A percentile compares a stretch with the other conserved stretches of the same genome.
Conservation (phyloP, 1,140 invertebrate genomes). For the Drosophila elegans region DNA sequence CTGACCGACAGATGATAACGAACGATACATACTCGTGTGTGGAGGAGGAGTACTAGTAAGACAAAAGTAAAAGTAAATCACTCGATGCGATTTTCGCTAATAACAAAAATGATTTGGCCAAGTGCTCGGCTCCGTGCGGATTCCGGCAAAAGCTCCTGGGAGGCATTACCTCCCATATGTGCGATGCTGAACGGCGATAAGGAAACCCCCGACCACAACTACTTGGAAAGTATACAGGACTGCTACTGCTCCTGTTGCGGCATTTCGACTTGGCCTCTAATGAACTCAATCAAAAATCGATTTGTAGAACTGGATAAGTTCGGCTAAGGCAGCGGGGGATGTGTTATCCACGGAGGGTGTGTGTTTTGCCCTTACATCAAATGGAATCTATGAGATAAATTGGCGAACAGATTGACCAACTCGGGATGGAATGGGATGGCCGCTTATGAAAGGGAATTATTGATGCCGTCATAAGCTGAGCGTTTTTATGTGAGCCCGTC, state of each 20-base stretch:
- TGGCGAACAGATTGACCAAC: conserved; percentile 65
- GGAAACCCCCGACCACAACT: conserved; percentile 3
- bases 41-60: conserved; percentile 42
- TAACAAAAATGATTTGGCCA: conserved; percentile 80
- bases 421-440: not conserved
- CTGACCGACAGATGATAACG: conserved; percentile 62
- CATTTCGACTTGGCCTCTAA: conserved; percentile 62
- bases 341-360: conserved; percentile 12
- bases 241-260: conserved; percentile 19
- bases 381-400: conserved; percentile 82
- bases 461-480: conserved; percentile 70
- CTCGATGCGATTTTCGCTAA: conserved; percentile 80
- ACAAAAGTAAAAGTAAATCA: conserved; percentile 83
- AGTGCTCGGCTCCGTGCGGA: conserved; percentile 35
- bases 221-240: not conserved
- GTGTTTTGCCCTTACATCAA: conserved; percentile 55
- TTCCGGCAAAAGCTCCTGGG: conserved; percentile 56
- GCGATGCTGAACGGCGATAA: conserved; percentile 57
- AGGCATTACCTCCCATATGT: conserved; percentile 62
- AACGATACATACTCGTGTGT: conserved; percentile 23
- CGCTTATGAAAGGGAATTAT: conserved; percentile 76
- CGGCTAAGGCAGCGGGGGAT: not conserved
- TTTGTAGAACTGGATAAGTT: conserved; percentile 67
- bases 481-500: conserved; percentile 30
- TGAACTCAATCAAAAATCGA: conserved; percentile 85